Percentiles rank a stretch among this genome's conserved stretches.
These are phyloP conservation scores for Apantesis nais DNA, from an alignment of 2,888 invertebrate genomes.

Conservation along the genomic window DNA sequence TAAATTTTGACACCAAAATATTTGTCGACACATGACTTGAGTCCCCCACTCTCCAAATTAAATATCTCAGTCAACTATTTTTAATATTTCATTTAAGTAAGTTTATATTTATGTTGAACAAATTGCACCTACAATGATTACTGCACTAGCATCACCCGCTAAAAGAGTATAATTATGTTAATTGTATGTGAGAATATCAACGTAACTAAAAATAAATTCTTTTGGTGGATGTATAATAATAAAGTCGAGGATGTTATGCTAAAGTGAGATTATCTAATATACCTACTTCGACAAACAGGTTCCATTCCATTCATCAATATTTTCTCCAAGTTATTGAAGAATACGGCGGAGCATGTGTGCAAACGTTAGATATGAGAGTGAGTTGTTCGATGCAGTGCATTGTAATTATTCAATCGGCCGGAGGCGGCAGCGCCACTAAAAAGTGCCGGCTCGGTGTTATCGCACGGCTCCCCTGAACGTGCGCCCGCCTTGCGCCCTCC, in stretches of 20 bases:
- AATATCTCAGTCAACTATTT: too few species aligned
- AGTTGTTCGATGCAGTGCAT: constrained; percentile 24
- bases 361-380: constrained; percentile 17
- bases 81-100: too few species aligned
- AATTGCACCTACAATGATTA: too few species aligned
- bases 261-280: background rate
- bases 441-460: constrained; percentile 37
- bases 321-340: background rate
- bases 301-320: background rate
- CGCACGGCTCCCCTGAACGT: constrained; percentile 27
- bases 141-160: too few species aligned
- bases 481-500: constrained; percentile 18
- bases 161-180: too few species aligned
- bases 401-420: constrained; percentile 44
- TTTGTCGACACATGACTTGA: too few species aligned
- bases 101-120: too few species aligned
- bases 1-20: too few species aligned
- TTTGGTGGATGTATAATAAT: too few species aligned
- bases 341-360: constrained; percentile 7
- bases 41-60: too few species aligned
- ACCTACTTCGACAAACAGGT: background rate
- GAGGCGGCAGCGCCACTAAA: constrained; percentile 20
- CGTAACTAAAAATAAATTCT: too few species aligned
- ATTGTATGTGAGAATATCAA: too few species aligned
- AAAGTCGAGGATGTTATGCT: background rate